A percentile compares a stretch with the other conserved stretches of the same genome.
These are phyloP conservation scores for Austrofundulus limnaeus DNA, from an alignment of 2,113 vertebrate species.

Conservation along the genomic window DNA sequence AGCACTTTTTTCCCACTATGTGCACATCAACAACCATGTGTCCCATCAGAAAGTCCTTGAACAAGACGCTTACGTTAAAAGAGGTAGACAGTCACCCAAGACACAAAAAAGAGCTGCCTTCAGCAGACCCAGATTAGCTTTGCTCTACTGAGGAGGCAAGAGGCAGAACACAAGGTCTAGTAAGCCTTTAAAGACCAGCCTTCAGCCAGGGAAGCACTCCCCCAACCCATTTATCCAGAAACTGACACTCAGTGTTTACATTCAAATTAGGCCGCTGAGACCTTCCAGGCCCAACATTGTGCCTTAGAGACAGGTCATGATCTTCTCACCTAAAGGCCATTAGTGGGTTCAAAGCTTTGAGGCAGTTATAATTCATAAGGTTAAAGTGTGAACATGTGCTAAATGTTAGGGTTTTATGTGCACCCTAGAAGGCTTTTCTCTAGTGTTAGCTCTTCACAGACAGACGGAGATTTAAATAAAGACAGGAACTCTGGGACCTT, in stretches of 20 bases:
- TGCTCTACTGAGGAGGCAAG: slow-evolving; percentile 73
- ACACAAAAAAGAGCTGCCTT: slow-evolving; percentile 29
- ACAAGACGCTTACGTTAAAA: slow-evolving; percentile 20
- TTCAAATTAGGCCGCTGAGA: slow-evolving; percentile 57
- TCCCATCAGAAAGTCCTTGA: slow-evolving; percentile 56
- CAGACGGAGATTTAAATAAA: not conserved
- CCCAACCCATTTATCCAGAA: slow-evolving; percentile 53
- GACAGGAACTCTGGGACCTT: not conserved
- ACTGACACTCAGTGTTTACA: slow-evolving; percentile 58
- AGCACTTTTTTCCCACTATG: slow-evolving; percentile 13
- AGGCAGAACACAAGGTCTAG: slow-evolving; percentile 64
- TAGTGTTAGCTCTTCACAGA: slow-evolving; percentile 6
- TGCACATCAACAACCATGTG: slow-evolving; percentile 26
- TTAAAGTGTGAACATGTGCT: slow-evolving; percentile 34
- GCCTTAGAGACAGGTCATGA: slow-evolving; percentile 48
- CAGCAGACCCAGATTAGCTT: slow-evolving; percentile 66
- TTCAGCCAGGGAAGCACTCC: slow-evolving; percentile 38
- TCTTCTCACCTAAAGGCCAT: slow-evolving; percentile 30
- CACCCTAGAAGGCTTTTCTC: slow-evolving; percentile 2
- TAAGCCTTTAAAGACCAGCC: slow-evolving; percentile 65
- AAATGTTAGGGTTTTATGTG: too few species aligned
- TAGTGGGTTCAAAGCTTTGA: slow-evolving; percentile 16
- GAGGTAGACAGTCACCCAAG: slow-evolving; percentile 23
- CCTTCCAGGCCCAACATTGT: slow-evolving; percentile 27
- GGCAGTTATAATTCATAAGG: slow-evolving; percentile 29